Base-by-base conservation (phyloP, 2,797 vertebrate genomes). In the Myotis findleyi region DNA sequence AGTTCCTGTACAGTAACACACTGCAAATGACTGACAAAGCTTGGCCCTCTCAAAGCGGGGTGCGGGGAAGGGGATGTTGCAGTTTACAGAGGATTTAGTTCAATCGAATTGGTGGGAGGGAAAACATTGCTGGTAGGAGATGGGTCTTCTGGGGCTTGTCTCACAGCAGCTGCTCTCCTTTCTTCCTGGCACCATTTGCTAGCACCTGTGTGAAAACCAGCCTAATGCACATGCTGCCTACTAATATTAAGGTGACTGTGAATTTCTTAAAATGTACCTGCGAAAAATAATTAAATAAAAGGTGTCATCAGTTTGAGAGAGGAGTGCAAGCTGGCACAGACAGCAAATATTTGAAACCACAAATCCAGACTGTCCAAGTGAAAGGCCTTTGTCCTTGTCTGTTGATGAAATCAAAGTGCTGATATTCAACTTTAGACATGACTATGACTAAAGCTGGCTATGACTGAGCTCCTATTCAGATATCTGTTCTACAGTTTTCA, bases 221-320 rank as follows among this genome's bases (percentile, higher is more conserved):
- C 64, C 44, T 82, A 25, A 62, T 33, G 33, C 11, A 77, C 4
- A 49, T 3, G 18, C 68, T 85, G n/a, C 23, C 27, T 59, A 36
- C 25, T 38, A 68, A 51, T n/a, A 47, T 25, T 68, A 79, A 62
- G 18, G n/a, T 62, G 80, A 82, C 8, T 21, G 23, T 49, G n/a
- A 59, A 64, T 53, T 89, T 75, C 55, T 66, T 59, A 41, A 62
- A 82, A 75, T 64, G 79, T n/a, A 94, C 55, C 89, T 83, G 66
- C 36, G 11, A 73, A 80, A 81, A 82, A 72, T 69, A 81, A 86
- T 62, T 49, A 92, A 77, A 77, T n/a, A 73, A 87, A 79, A 53
- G 41, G 30, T 62, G 18, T 10, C 51, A 49, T 73, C 84, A 53
- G 75, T 82, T 82, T 81, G 47, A 59, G 49, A 93, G 23, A 80